Conservation (phyloP, 2,113 vertebrate genomes). For the Osmerus mordax region DNA sequence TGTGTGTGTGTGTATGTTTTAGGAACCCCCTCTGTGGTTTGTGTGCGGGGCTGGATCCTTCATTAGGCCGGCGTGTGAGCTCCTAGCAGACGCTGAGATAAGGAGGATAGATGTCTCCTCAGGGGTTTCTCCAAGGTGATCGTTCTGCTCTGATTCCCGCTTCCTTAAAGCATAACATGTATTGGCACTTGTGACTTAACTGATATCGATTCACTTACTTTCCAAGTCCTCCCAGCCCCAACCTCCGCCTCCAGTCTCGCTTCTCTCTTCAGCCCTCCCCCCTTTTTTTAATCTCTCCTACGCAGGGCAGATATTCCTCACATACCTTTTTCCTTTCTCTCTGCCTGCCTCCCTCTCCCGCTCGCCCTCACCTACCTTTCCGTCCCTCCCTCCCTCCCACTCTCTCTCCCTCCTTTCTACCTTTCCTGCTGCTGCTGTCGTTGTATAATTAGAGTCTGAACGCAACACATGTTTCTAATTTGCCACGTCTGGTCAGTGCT, state of each 20-base stretch:
- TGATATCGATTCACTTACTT: constrained; percentile 69
- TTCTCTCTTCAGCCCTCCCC: too few relatives aligned
- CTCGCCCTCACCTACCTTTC: background rate
- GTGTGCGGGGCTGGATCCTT: constrained; percentile 55
- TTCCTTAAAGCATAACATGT: constrained; percentile 66
- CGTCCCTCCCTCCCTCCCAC: constrained; percentile 6
- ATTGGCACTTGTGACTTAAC: constrained; percentile 71
- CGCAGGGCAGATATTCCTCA: too few relatives aligned
- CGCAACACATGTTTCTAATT: constrained; percentile 74
- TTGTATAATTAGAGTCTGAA: constrained; percentile 66
- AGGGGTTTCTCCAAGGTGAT: constrained; percentile 63
- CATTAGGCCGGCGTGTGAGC: constrained; percentile 60
- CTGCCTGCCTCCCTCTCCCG: background rate
- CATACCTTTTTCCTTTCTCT: background rate
- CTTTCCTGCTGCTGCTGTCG: constrained; percentile 45
- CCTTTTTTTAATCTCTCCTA: too few relatives aligned
- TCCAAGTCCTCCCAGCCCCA: constrained; percentile 34
- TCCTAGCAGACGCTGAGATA: constrained; percentile 62
- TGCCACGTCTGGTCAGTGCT: constrained; percentile 54
- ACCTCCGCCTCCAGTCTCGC: too few relatives aligned
- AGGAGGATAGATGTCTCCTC: constrained; percentile 48
- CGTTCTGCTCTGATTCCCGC: constrained; percentile 62
- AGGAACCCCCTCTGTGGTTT: constrained; percentile 6
- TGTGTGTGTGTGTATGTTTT: background rate
- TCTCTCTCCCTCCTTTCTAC: constrained; percentile 18